phyloP scores from a whole-genome alignment of 2,888 invertebrate species.

The Timandra comae region DNA sequence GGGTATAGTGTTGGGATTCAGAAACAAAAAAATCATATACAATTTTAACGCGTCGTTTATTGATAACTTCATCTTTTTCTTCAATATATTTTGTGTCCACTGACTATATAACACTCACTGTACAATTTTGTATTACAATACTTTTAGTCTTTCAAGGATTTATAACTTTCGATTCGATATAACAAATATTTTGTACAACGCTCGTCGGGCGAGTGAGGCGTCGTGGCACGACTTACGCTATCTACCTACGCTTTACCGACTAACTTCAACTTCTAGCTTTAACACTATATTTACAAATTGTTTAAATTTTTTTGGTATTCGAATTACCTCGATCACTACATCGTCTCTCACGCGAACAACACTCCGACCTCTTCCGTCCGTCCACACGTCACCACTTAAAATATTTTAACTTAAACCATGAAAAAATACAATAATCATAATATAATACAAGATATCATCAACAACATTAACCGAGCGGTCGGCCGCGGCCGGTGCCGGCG shows the following conservation, averaged over 20 bases:
- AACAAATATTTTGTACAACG: slow-evolving; percentile 77
- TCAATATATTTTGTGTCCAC: slow-evolving; percentile 77
- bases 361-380: slow-evolving; percentile 48
- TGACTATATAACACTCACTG: slow-evolving; percentile 78
- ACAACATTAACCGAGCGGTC: slow-evolving; percentile 66
- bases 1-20: slow-evolving; percentile 37
- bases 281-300: slow-evolving; percentile 75
- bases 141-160: slow-evolving; percentile 70
- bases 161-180: slow-evolving; percentile 70
- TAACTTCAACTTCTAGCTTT: slow-evolving; percentile 61
- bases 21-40: slow-evolving; percentile 64
- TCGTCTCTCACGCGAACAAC: slow-evolving; percentile 54
- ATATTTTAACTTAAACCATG: slow-evolving; percentile 70
- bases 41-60: slow-evolving; percentile 74
- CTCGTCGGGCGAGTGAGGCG: slow-evolving; percentile 65
- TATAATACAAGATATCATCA: slow-evolving; percentile 71
- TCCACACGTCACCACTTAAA: slow-evolving; percentile 63
- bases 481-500: slow-evolving; percentile 29
- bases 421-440: slow-evolving; percentile 73
- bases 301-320: slow-evolving; percentile 77
- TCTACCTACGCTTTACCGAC: slow-evolving; percentile 62
- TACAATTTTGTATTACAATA: slow-evolving; percentile 76
- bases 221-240: slow-evolving; percentile 71
- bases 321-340: slow-evolving; percentile 66
- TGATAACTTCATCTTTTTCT: slow-evolving; percentile 73